Percentiles rank a stretch among this genome's conserved stretches.
Conservation (phyloP, 2,888 invertebrate species). For the Merodon equestris region DNA sequence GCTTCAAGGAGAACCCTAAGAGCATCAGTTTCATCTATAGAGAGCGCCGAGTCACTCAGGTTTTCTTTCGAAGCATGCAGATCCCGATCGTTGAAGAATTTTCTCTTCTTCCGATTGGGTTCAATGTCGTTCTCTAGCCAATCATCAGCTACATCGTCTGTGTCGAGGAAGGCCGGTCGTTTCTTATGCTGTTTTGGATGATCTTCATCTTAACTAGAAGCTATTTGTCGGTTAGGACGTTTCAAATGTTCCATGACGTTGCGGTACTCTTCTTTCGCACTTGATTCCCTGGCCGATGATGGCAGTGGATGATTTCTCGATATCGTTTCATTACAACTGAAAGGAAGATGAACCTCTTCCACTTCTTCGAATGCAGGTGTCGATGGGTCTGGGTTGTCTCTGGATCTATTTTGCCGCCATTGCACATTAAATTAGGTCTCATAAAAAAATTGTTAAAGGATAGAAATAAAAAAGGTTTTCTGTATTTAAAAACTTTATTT, state of each 20-base stretch:
- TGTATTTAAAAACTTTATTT: too few species aligned
- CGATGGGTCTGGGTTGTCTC: slow-evolving; percentile 38
- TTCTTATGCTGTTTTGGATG: slow-evolving; percentile 71
- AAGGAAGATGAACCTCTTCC: slow-evolving; percentile 13
- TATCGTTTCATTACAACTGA: slow-evolving; percentile 43
- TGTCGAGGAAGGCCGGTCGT: slow-evolving; percentile 83
- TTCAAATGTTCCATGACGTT: slow-evolving; percentile 85
- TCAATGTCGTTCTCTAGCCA: slow-evolving; percentile 92
- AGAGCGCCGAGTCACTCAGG: slow-evolving; percentile 72
- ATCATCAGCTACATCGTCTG: slow-evolving; percentile 85
- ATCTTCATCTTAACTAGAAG: slow-evolving; percentile 65
- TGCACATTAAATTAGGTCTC: too few species aligned
- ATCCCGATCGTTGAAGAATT: slow-evolving; percentile 70
- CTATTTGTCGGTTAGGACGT: slow-evolving; percentile 79
- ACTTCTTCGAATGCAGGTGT: slow-evolving; percentile 47
- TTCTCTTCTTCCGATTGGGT: slow-evolving; percentile 77
- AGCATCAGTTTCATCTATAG: slow-evolving; percentile 76
- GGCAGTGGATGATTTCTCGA: slow-evolving; percentile 22
- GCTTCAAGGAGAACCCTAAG: slow-evolving; percentile 78
- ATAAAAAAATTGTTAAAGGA: too few species aligned
- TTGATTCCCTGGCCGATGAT: too few species aligned
- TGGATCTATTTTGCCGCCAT: slow-evolving; percentile 57
- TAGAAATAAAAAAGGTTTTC: too few species aligned
- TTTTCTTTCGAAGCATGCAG: slow-evolving; percentile 71
- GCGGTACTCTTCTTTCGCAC: slow-evolving; percentile 81